These are phyloP conservation scores for Tuta absoluta DNA, from an alignment of 2,888 invertebrate species.

Conservation along the genomic window DNA sequence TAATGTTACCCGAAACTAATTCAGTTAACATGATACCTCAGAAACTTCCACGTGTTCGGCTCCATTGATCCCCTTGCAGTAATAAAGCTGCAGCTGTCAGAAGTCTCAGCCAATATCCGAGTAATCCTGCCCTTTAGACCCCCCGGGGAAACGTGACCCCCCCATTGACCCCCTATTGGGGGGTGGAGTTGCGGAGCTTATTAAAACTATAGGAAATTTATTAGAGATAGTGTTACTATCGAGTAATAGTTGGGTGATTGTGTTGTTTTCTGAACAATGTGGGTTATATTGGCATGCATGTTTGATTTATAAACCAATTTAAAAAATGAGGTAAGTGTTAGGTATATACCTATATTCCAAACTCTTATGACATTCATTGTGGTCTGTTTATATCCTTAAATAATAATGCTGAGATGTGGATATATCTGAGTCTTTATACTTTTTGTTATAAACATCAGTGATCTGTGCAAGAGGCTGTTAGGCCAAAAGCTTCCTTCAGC, in stretches of 20 bases:
- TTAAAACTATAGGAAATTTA: conserved; percentile 17
- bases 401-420: no score
- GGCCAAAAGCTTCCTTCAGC: no score
- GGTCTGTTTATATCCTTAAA: no score
- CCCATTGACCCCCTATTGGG: background rate
- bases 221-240: background rate
- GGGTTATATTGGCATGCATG: background rate
- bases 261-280: conserved; percentile 3
- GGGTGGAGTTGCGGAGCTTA: conserved; percentile 6
- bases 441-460: no score
- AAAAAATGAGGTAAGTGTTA: no score
- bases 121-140: conserved; percentile 16
- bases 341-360: no score
- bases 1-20: background rate
- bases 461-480: no score
- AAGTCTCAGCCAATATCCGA: conserved; percentile 25
- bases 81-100: conserved; percentile 21
- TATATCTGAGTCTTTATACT: no score
- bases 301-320: no score
- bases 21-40: conserved; percentile 8
- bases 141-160: conserved; percentile 22
- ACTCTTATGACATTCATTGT: no score
- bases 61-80: conserved; percentile 1
- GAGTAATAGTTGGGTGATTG: background rate
- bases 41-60: conserved; percentile 3